Evolutionary conservation across 2,113 vertebrate species (phyloP), one percentile per base, ranked within the genome.

Genomic region (Apteryx owenii): DNA sequence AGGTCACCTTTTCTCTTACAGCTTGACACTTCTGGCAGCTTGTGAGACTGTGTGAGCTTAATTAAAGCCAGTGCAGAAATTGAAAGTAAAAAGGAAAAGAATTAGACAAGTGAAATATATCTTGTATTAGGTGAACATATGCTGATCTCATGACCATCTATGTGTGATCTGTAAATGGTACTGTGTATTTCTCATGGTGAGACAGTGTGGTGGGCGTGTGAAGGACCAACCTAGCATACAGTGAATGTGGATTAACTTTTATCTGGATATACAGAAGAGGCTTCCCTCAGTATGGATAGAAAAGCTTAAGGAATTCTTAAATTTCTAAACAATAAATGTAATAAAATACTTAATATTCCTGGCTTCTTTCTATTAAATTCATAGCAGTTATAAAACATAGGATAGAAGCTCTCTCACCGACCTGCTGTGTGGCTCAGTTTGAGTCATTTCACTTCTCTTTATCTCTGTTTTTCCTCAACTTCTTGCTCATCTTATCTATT

Each of bases 1-100:
- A 89, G 93, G 93, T 97, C 92, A 94, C 96, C 90, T 97, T 91
- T 95, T 97, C 94, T 83, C 29, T 86, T 90, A 92, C 77, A 97
- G 51, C 64, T n/a, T 60, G 58, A 68, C 81, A 48, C 33, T 91
- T 94, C n/a, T 72, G 94, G 92, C 94, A 97, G 76, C 50, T 96
- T 85, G 64, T 69, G 53, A 70, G 89, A 44, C 29, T 51, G 14
- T 17, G 51, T 46, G 15, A 85, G n/a, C 62, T 95, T 97, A 89
- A 95, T 96, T 96, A 97, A 97, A 97, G 80, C 90, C 94, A 97
- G 85, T 83, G 68, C 80, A 82, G 91, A 54, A 83, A 83, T 9
- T 76, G 69, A 95, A 33, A 88, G 56, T 50, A 72, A 90, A 42
- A 90, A 54, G 62, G 80, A 94, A 87, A 85, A 95, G 81, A 95